phyloP scores from a whole-genome alignment of 1,140 invertebrate genomes.

The Scylla paramamosain region DNA sequence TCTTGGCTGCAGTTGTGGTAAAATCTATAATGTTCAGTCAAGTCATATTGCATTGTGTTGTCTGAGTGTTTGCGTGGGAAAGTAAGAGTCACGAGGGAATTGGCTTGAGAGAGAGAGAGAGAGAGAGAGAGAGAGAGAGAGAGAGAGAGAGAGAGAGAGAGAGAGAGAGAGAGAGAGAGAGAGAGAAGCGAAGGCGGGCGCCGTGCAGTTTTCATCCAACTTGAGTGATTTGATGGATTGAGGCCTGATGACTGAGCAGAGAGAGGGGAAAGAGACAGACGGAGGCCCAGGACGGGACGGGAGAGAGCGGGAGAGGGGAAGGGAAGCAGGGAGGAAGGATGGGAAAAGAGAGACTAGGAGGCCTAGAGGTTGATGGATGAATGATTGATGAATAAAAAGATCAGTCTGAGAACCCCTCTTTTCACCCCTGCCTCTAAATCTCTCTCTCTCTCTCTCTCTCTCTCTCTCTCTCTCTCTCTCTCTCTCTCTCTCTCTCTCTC shows the following conservation, averaged over 20 bases:
- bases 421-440: not conserved
- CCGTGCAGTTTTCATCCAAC: not conserved
- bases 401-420: not conserved
- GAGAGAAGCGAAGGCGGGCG: not conserved
- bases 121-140: no score
- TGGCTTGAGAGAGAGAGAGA: no score
- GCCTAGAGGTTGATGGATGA: not conserved
- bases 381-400: conserved; percentile 24
- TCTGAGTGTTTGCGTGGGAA: no score
- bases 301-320: not conserved
- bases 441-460: not conserved
- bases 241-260: conserved; percentile 9
- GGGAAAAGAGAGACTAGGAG: conserved; percentile 6
- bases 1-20: no score
- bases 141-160: no score
- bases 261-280: not conserved
- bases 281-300: not conserved
- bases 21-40: no score
- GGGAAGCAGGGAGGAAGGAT: not conserved
- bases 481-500: no score
- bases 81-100: no score
- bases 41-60: no score
- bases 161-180: no score
- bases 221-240: conserved; percentile 13
- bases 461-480: no score